Evolutionary conservation across 2,113 vertebrate species (phyloP).

Genomic region (Siphamia tubifer): DNA sequence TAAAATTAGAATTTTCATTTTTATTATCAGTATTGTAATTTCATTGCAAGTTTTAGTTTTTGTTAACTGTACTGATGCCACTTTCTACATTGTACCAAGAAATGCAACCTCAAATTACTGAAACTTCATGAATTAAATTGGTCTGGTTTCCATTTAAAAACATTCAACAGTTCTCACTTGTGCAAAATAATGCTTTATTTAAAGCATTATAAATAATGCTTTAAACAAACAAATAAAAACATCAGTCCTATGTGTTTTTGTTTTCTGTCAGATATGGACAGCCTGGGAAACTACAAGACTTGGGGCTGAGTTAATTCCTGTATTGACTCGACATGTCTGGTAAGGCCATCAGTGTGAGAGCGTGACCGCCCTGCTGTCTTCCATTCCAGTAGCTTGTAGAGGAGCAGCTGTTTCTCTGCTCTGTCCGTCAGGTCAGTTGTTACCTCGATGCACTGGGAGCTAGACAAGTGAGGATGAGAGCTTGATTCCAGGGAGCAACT

Average conservation of each 20-base stretch:
- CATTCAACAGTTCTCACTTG: background rate
- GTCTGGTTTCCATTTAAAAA: no score
- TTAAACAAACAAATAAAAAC: background rate
- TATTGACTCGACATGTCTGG: constrained; percentile 47
- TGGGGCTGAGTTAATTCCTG: constrained; percentile 15
- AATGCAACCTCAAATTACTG: no score
- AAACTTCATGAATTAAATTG: no score
- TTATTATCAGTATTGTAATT: no score
- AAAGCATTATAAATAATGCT: background rate
- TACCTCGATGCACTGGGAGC: constrained; percentile 44
- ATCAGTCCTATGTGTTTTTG: background rate
- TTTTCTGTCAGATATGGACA: background rate
- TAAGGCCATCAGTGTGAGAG: constrained; percentile 52
- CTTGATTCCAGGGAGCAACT: constrained; percentile 70
- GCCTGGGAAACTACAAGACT: constrained; percentile 14
- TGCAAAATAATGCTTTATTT: background rate
- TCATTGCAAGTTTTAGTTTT: no score
- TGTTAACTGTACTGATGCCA: no score
- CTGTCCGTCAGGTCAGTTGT: constrained; percentile 70
- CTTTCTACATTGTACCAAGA: no score
- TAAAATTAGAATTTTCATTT: no score
- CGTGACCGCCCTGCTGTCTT: constrained; percentile 18
- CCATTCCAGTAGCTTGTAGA: constrained; percentile 52
- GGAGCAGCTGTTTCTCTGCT: constrained; percentile 69
- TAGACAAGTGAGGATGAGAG: constrained; percentile 64